phyloP scores from a whole-genome alignment of 2,113 vertebrate genomes.

The Eolophus roseicapilla region DNA sequence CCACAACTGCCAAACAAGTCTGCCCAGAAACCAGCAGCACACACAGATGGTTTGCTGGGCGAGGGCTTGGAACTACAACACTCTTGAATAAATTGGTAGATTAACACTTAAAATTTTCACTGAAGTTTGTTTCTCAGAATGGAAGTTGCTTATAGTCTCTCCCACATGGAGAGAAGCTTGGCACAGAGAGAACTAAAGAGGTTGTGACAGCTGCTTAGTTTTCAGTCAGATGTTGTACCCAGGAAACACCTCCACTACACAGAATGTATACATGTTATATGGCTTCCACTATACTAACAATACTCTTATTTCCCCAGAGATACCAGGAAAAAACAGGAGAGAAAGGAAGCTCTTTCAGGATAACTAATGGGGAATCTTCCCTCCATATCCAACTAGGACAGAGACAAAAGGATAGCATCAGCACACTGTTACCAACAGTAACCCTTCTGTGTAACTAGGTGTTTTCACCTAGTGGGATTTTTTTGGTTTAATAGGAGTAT shows the following conservation, averaged over 20 bases:
- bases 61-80: background rate
- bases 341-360: background rate
- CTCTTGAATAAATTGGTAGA: background rate
- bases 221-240: background rate
- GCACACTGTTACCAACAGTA: background rate
- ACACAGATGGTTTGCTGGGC: background rate
- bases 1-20: background rate
- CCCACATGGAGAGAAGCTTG: background rate
- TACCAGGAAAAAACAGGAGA: background rate
- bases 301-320: background rate
- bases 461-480: background rate
- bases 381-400: background rate
- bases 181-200: background rate
- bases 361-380: background rate
- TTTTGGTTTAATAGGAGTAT: background rate
- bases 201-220: background rate
- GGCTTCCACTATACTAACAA: background rate
- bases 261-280: accelerated
- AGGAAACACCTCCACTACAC: background rate
- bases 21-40: background rate
- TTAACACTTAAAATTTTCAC: background rate
- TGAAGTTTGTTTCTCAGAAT: background rate
- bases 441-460: background rate
- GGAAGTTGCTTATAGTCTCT: background rate
- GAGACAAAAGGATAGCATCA: background rate